Evolutionary conservation across 2,113 vertebrate genomes (phyloP).

Genomic region (Hiodon alosoides): DNA sequence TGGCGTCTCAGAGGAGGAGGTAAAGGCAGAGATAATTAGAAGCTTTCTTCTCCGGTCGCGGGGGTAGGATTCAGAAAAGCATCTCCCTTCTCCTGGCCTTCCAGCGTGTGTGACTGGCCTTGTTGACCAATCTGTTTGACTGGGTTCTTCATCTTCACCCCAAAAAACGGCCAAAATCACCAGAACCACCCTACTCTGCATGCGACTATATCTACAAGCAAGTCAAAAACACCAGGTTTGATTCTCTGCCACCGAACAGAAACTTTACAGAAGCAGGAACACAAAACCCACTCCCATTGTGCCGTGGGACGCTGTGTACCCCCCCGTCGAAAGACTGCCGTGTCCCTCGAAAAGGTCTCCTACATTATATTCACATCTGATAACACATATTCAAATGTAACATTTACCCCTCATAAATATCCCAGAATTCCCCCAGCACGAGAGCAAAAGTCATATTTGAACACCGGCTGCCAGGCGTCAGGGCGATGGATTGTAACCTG

Average conservation of each 20-base stretch:
- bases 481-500: neutral
- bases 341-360: conserved; percentile 33
- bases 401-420: conserved; percentile 24
- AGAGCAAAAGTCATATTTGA: conserved; percentile 28
- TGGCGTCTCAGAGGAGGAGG: neutral
- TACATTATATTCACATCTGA: conserved; percentile 30
- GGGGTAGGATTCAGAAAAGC: too few species aligned
- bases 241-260: neutral
- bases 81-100: too few species aligned
- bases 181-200: too few species aligned
- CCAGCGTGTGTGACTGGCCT: too few species aligned
- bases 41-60: neutral
- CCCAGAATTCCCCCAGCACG: conserved; percentile 8
- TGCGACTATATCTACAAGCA: too few species aligned
- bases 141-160: too few species aligned
- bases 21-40: neutral
- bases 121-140: too few species aligned
- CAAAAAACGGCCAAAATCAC: too few species aligned
- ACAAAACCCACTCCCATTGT: neutral
- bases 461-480: conserved; percentile 9
- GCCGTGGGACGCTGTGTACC: neutral
- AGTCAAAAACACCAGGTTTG: neutral
- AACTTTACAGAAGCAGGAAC: neutral
- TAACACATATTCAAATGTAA: conserved; percentile 33
- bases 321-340: conserved; percentile 19